phyloP scores from a whole-genome alignment of 37 sponge, comb jelly and placozoan genomes.

The Chondrilla cf. caribensis region DNA sequence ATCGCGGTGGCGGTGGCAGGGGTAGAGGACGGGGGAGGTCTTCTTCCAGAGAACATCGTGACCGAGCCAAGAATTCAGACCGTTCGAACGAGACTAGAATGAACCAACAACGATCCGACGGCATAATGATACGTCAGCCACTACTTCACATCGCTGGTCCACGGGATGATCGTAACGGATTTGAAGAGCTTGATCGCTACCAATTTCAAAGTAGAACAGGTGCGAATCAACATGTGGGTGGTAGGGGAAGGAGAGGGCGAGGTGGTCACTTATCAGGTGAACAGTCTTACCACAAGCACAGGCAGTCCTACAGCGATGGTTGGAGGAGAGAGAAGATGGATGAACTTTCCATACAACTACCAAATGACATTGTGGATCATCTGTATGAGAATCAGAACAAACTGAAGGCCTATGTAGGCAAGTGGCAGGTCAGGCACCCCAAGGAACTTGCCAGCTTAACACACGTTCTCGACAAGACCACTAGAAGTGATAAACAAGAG shows the following conservation, averaged over 20 bases:
- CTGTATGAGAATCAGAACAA: slow-evolving; percentile 8
- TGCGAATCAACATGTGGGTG: no score
- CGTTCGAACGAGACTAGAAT: no score
- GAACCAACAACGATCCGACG: no score
- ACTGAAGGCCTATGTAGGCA: not conserved
- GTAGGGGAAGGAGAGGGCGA: not conserved
- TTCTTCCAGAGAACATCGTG: no score
- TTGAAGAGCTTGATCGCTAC: no score
- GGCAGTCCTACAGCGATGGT: not conserved
- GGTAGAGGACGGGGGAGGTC: not conserved
- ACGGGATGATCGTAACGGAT: no score
- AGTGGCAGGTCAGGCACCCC: not conserved
- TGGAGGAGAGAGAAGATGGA: not conserved
- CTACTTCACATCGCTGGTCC: no score
- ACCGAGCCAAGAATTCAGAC: no score
- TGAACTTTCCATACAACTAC: not conserved
- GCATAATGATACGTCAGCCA: no score
- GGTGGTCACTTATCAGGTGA: no score
- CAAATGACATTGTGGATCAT: not conserved
- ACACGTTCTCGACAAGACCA: not conserved
- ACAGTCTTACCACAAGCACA: not conserved
- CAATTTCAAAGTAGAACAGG: no score
- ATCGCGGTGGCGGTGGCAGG: not conserved
- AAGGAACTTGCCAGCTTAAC: not conserved
- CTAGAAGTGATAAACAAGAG: not conserved